Conservation (phyloP, 2,113 vertebrate genomes). For the Crotalus tigris region DNA sequence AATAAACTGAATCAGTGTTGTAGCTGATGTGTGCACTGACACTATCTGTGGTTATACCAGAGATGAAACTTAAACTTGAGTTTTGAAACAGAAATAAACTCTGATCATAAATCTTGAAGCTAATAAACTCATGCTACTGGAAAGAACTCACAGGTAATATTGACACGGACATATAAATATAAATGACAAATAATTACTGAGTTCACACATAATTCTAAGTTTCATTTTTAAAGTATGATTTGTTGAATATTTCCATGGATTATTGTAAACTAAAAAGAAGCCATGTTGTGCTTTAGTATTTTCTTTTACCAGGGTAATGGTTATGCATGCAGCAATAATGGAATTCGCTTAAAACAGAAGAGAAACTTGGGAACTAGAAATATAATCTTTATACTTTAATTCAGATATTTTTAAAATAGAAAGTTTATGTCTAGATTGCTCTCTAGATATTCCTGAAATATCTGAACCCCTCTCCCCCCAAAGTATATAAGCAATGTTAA, state of each 20-base stretch:
- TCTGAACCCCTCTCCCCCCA: not conserved
- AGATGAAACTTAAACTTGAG: not conserved
- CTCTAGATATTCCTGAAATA: not conserved
- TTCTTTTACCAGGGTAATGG: not conserved
- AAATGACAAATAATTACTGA: not conserved
- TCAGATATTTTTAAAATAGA: not conserved
- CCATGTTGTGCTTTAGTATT: not conserved
- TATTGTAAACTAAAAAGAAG: not conserved
- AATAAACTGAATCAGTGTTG: not conserved
- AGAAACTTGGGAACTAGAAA: not conserved
- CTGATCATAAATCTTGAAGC: not conserved
- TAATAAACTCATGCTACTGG: not conserved
- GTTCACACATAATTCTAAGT: not conserved
- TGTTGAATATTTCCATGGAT: not conserved
- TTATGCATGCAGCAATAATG: not conserved
- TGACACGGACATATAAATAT: not conserved
- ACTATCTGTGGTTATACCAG: not conserved
- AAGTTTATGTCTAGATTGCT: not conserved
- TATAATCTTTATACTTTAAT: not conserved
- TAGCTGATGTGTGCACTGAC: not conserved
- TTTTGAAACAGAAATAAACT: not conserved
- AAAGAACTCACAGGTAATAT: not conserved
- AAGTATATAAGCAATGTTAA: not conserved
- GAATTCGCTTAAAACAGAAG: not conserved
- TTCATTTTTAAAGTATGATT: not conserved